Evolutionary conservation across 1,140 invertebrate genomes (phyloP).

Genomic region (Rhopalosiphum maidis): DNA sequence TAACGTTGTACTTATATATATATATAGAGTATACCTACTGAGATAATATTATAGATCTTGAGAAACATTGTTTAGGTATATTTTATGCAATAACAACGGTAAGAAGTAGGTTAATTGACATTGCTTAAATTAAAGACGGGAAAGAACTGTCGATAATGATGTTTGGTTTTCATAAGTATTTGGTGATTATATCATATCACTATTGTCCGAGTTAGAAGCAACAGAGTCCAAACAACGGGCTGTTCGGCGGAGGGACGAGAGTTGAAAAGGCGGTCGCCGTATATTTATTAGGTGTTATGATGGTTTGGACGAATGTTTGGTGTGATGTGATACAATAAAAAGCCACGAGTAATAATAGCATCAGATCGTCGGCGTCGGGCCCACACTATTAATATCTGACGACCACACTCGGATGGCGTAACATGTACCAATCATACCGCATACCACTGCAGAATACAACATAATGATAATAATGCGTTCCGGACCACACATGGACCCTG

Average conservation of each 20-base stretch:
- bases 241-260: too few species aligned
- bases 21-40: too few species aligned
- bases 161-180: neutral
- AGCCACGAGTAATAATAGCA: neutral
- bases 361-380: neutral
- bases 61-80: neutral
- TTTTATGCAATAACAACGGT: neutral
- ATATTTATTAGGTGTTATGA: neutral
- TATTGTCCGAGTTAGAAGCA: neutral
- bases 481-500: neutral
- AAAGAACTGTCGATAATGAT: neutral
- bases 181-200: neutral
- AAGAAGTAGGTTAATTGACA: neutral
- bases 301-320: neutral
- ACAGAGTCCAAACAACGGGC: neutral
- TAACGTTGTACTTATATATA: too few species aligned
- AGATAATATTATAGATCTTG: too few species aligned
- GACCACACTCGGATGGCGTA: neutral
- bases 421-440: neutral
- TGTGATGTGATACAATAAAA: neutral
- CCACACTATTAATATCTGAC: neutral
- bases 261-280: neutral
- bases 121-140: neutral
- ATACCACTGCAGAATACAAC: too few species aligned
- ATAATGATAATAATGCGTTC: neutral